These are phyloP conservation scores for Venustaconcha ellipsiformis DNA, from an alignment of 1,140 invertebrate species.

Conservation along the genomic window DNA sequence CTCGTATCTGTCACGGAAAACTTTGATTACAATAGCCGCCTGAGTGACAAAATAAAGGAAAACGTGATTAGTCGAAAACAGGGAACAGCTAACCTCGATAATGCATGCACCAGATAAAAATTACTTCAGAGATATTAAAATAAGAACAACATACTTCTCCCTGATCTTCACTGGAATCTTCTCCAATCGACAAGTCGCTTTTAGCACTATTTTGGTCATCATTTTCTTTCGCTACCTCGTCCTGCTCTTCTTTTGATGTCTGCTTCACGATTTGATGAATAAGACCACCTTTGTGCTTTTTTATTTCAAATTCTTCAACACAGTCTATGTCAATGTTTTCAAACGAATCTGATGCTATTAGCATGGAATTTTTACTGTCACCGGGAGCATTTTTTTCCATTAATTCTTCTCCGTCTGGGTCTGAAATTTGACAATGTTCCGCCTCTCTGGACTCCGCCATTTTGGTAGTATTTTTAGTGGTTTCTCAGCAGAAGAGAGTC, in stretches of 20 bases:
- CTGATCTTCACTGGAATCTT: slow-evolving; percentile 49
- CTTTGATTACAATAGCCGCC: background rate
- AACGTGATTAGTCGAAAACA: background rate
- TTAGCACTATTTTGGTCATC: slow-evolving; percentile 25
- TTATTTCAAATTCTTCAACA: slow-evolving; percentile 27
- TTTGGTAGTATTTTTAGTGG: slow-evolving; percentile 2
- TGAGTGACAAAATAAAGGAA: slow-evolving; percentile 3
- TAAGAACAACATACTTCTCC: slow-evolving; percentile 32
- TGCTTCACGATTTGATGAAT: slow-evolving; percentile 51
- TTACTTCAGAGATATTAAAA: background rate
- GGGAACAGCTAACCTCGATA: background rate
- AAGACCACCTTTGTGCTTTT: slow-evolving; percentile 34
- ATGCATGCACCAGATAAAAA: background rate
- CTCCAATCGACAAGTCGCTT: slow-evolving; percentile 35
- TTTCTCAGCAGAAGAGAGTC: no score
- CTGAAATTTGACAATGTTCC: slow-evolving; percentile 15
- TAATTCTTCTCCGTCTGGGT: slow-evolving; percentile 20
- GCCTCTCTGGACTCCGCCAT: slow-evolving; percentile 37
- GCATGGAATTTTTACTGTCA: slow-evolving; percentile 28
- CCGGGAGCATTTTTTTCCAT: slow-evolving; percentile 32
- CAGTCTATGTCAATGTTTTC: slow-evolving; percentile 40
- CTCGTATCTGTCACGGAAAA: background rate
- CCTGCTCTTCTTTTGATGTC: slow-evolving; percentile 29
- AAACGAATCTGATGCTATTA: slow-evolving; percentile 48
- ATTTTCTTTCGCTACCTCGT: slow-evolving; percentile 17